Conservation (phyloP, 1,140 invertebrate genomes). For the Heliconius himera region DNA sequence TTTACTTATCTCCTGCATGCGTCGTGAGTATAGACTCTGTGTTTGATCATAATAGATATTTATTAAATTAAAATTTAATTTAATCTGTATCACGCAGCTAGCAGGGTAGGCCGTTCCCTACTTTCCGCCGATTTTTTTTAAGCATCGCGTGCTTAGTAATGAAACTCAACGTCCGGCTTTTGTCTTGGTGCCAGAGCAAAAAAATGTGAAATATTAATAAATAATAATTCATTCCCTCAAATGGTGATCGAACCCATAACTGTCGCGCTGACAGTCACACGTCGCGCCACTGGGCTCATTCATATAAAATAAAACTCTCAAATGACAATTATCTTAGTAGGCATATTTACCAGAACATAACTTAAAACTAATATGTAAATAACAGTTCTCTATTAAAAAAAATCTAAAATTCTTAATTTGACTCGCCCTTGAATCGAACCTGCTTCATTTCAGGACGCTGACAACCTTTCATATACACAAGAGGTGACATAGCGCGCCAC, state of each 20-base stretch:
- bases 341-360: not conserved
- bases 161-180: too few species aligned
- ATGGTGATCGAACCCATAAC: too few species aligned
- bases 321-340: not conserved
- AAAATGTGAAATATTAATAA: too few species aligned
- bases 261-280: not conserved
- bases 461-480: constrained; percentile 43
- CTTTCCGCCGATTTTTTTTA: too few species aligned
- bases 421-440: constrained; percentile 36
- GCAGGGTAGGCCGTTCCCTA: too few species aligned
- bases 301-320: not conserved
- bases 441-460: constrained; percentile 37
- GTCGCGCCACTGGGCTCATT: too few species aligned
- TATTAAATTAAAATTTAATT: not conserved
- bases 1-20: not conserved
- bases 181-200: too few species aligned
- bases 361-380: not conserved
- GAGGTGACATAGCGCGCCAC: constrained; percentile 43
- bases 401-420: constrained; percentile 2
- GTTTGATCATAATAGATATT: not conserved
- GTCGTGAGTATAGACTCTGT: not conserved
- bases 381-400: not conserved
- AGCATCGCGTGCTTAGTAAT: too few species aligned
- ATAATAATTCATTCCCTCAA: too few species aligned
- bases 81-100: too few species aligned